Conservation (phyloP, 2,888 invertebrate genomes). For the Chymomyza fuscimana region DNA sequence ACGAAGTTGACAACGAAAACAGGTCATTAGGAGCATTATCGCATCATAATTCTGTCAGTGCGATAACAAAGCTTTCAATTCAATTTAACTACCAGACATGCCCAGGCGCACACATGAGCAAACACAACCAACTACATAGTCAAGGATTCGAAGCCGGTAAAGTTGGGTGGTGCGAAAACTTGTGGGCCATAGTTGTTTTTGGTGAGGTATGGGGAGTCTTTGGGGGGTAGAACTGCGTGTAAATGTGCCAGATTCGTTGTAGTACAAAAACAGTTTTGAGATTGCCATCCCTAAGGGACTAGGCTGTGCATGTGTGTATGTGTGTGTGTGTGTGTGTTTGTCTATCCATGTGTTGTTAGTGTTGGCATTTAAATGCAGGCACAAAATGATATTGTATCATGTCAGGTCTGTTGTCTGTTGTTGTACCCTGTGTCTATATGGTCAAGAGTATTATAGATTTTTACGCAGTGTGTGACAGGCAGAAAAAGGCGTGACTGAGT, state of each 20-base stretch:
- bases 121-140: not conserved
- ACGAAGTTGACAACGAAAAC: slow-evolving; percentile 67
- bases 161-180: slow-evolving; percentile 28
- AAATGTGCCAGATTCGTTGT: slow-evolving; percentile 52
- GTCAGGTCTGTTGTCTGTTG: slow-evolving; percentile 25
- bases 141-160: slow-evolving; percentile 46
- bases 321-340: slow-evolving; percentile 3
- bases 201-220: not conserved
- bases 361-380: slow-evolving; percentile 45
- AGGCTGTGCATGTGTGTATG: not conserved
- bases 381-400: slow-evolving; percentile 48
- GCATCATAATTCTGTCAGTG: slow-evolving; percentile 73
- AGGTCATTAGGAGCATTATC: slow-evolving; percentile 74
- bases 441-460: no score
- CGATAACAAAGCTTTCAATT: slow-evolving; percentile 68
- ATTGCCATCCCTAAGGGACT: slow-evolving; percentile 59
- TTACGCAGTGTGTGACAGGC: no score
- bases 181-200: slow-evolving; percentile 6
- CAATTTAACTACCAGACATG: slow-evolving; percentile 58
- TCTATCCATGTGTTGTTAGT: not conserved
- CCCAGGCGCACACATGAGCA: not conserved
- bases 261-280: slow-evolving; percentile 54
- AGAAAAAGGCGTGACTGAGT: no score
- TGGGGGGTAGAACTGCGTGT: slow-evolving; percentile 4
- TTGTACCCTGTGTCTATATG: not conserved